Percentiles rank a stretch among this genome's conserved stretches.
Conservation (phyloP, 2,113 vertebrate genomes). For the Dasyprocta punctata region DNA sequence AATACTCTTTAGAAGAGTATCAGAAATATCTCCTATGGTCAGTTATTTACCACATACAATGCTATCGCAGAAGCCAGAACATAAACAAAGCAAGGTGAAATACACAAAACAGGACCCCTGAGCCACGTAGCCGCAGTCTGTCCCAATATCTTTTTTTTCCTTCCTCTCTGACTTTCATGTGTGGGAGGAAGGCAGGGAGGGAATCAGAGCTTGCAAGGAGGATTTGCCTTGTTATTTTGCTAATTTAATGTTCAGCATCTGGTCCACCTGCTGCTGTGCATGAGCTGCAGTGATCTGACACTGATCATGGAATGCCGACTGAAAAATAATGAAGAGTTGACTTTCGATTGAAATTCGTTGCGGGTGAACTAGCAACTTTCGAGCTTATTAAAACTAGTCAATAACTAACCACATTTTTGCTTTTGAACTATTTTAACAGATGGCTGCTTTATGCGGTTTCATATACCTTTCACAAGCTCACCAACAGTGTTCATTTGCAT, state of each 20-base stretch:
- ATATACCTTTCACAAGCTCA: conserved; percentile 57
- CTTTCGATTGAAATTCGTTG: conserved; percentile 63
- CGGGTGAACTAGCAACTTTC: conserved; percentile 41
- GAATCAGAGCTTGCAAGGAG: conserved; percentile 36
- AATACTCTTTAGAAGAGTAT: background rate
- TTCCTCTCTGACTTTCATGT: background rate
- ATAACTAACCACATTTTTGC: conserved; percentile 63
- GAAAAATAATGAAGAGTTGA: conserved; percentile 71
- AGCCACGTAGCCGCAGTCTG: background rate
- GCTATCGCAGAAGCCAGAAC: background rate
- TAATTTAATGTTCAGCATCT: conserved; percentile 67
- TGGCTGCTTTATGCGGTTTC: conserved; percentile 46
- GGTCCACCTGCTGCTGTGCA: conserved; percentile 36
- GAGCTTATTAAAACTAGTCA: conserved; percentile 67
- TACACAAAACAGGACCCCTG: background rate
- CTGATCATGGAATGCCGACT: conserved; percentile 57
- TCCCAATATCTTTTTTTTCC: background rate
- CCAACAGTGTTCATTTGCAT: conserved; percentile 60
- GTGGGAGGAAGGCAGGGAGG: conserved; percentile 28
- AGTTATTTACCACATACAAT: background rate
- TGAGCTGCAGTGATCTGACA: background rate
- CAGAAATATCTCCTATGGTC: background rate
- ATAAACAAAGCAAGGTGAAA: conserved; percentile 44
- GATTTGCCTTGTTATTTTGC: conserved; percentile 65
- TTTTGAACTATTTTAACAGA: conserved; percentile 68